These are phyloP conservation scores for Mesoligia furuncula DNA, from an alignment of 2,888 invertebrate genomes.

Conservation along the genomic window DNA sequence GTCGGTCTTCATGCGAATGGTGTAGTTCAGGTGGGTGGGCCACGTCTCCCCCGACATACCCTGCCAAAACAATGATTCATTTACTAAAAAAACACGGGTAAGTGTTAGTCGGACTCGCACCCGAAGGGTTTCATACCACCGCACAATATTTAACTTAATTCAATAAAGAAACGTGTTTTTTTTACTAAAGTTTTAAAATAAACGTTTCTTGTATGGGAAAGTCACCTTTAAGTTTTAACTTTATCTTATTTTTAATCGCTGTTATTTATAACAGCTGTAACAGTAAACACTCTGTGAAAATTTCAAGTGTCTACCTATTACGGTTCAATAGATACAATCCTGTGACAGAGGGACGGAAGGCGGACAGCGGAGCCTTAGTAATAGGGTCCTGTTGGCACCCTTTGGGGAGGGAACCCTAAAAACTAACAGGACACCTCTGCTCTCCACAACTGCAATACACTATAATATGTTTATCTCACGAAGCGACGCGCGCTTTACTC, in stretches of 20 bases:
- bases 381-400: no score
- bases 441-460: not conserved
- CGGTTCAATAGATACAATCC: not conserved
- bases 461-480: no score
- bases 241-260: not conserved
- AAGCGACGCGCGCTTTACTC: no score
- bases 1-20: slow-evolving; percentile 82
- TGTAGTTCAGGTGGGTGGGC: slow-evolving; percentile 81
- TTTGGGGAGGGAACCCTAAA: no score
- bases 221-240: not conserved
- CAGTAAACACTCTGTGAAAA: not conserved
- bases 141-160: no score
- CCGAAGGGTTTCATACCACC: no score
- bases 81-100: not conserved
- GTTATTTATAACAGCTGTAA: not conserved
- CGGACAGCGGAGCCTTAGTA: not conserved
- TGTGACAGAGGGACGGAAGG: not conserved
- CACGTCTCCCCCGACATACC: slow-evolving; percentile 63
- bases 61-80: slow-evolving; percentile 60
- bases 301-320: not conserved
- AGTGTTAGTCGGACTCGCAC: no score
- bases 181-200: no score
- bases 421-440: not conserved
- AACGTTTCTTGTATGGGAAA: not conserved
- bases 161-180: no score